Evolutionary conservation across 2,888 invertebrate genomes (phyloP).

Genomic region (Nysson spinosus): DNA sequence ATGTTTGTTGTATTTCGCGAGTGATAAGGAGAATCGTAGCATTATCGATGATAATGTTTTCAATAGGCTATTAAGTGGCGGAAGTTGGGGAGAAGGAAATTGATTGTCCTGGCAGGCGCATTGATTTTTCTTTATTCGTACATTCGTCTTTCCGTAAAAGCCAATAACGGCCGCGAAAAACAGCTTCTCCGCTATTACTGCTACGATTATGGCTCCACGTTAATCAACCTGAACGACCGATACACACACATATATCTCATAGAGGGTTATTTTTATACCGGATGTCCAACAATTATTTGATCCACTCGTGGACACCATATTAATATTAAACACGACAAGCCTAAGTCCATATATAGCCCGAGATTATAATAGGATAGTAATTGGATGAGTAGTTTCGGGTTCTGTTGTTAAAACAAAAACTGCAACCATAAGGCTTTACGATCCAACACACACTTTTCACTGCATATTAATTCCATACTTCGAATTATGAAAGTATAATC

Average conservation of each 20-base stretch:
- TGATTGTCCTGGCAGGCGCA: conserved; percentile 11
- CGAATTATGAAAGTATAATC: background rate
- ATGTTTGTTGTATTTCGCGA: no score
- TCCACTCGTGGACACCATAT: no score
- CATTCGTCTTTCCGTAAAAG: conserved; percentile 26
- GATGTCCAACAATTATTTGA: background rate
- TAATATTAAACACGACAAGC: no score
- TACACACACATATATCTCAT: conserved; percentile 6
- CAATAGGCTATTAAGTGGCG: background rate
- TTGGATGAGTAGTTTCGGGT: no score
- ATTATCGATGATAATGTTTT: conserved; percentile 5
- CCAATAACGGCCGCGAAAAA: conserved; percentile 38
- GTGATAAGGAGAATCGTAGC: no score
- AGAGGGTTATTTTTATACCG: background rate
- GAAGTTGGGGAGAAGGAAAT: conserved; percentile 13
- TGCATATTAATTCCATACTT: no score
- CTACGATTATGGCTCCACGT: conserved; percentile 35
- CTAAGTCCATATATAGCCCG: no score
- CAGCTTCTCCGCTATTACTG: conserved; percentile 22
- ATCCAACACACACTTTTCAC: no score
- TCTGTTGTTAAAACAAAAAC: no score
- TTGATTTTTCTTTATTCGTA: conserved; percentile 26
- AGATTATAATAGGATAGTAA: no score
- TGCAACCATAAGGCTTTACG: no score
- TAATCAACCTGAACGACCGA: conserved; percentile 30